Conservation (phyloP, 2,113 vertebrate genomes). For the Anthoscopus minutus region DNA sequence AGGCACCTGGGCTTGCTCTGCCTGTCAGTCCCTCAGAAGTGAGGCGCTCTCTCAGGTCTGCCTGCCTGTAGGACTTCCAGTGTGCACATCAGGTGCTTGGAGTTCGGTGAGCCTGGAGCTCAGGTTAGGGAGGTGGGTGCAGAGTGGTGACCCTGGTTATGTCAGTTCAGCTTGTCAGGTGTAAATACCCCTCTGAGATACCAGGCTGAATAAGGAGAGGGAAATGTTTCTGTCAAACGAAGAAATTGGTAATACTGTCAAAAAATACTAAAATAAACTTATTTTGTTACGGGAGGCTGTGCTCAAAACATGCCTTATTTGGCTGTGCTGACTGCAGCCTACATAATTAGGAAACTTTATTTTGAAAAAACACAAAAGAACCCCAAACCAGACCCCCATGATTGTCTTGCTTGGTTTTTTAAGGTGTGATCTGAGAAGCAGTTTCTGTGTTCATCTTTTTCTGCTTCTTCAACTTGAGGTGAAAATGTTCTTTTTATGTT, state of each 20-base stretch:
- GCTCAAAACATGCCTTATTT: neutral
- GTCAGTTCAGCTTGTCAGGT: neutral
- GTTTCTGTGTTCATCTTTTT: rapidly evolving
- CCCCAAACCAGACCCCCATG: neutral
- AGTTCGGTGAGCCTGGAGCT: neutral
- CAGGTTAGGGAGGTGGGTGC: neutral
- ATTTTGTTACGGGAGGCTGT: neutral
- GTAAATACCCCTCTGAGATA: neutral
- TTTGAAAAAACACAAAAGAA: neutral
- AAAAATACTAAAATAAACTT: neutral
- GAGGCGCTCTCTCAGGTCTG: rapidly evolving
- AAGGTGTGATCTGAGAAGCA: neutral
- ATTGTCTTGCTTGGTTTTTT: neutral
- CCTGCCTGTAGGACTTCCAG: neutral
- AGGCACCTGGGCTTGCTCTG: neutral
- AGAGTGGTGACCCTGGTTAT: neutral
- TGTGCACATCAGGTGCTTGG: rapidly evolving
- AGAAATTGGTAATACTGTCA: neutral
- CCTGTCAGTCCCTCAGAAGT: neutral
- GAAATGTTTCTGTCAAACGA: neutral
- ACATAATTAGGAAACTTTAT: neutral
- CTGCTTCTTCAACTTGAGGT: neutral
- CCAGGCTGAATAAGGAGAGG: neutral
- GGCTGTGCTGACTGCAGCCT: neutral
- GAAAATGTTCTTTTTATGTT: neutral